phyloP scores from a whole-genome alignment of 2,797 vertebrate genomes.

The Bovichtus diacanthus region DNA sequence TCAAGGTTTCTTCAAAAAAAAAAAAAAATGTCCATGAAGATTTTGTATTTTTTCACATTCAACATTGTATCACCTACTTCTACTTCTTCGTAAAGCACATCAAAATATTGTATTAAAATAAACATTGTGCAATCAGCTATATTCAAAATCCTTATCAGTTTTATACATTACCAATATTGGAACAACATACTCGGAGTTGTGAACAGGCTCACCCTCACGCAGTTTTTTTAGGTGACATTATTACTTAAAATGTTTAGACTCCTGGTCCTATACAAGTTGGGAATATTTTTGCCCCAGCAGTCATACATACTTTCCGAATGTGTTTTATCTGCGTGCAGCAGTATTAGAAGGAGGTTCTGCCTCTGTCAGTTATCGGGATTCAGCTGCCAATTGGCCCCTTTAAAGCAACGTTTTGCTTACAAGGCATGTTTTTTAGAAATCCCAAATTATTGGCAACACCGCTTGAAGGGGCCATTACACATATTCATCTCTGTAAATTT shows the following conservation, averaged over 20 bases:
- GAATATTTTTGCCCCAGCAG: constrained; percentile 46
- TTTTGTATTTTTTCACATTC: no score
- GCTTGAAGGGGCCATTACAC: constrained; percentile 27
- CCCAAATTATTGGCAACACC: constrained; percentile 26
- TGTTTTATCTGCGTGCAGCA: constrained; percentile 55
- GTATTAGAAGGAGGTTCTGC: constrained; percentile 17
- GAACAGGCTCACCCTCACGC: not conserved
- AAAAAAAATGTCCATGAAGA: no score
- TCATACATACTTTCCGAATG: constrained; percentile 48
- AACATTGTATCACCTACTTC: not conserved
- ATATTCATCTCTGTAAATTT: constrained; percentile 17
- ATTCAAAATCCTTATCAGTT: not conserved
- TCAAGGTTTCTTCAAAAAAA: no score
- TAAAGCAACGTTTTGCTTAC: constrained; percentile 35
- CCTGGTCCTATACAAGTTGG: constrained; percentile 28
- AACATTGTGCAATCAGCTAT: not conserved
- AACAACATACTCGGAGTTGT: not conserved
- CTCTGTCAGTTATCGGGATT: constrained; percentile 34
- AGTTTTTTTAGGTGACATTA: constrained; percentile 7
- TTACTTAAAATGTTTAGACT: constrained; percentile 20
- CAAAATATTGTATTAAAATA: not conserved
- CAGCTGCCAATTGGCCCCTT: constrained; percentile 21
- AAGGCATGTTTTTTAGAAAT: constrained; percentile 20
- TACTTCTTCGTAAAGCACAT: not conserved
- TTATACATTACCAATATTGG: not conserved